Evolutionary conservation across 2,113 vertebrate genomes (phyloP).

Genomic region (Entelurus aequoreus): DNA sequence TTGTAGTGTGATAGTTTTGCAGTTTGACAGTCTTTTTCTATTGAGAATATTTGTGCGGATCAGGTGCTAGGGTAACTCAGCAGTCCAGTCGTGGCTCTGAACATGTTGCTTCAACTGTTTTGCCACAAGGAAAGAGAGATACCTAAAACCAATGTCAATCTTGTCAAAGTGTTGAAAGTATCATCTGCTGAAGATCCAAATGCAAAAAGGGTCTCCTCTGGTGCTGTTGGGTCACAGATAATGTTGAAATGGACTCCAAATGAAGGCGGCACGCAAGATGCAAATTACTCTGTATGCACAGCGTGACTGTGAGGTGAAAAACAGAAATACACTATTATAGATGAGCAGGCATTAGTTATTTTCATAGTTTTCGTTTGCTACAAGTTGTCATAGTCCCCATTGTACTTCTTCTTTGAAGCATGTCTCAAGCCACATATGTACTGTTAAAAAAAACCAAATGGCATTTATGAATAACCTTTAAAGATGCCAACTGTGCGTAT

Average conservation of each 20-base stretch:
- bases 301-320: constrained; percentile 94
- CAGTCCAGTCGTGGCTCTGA: constrained; percentile 40
- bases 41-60: constrained; percentile 70
- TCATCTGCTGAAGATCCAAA: constrained; percentile 72
- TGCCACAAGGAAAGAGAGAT: constrained; percentile 65
- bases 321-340: constrained; percentile 67
- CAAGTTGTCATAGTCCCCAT: constrained; percentile 6
- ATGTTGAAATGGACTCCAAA: constrained; percentile 66
- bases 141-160: constrained; percentile 79
- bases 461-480: too few relatives aligned
- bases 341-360: constrained; percentile 29
- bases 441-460: too few relatives aligned
- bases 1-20: constrained; percentile 14
- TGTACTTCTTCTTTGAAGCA: background rate
- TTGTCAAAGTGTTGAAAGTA: constrained; percentile 73
- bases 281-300: constrained; percentile 85
- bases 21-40: constrained; percentile 32
- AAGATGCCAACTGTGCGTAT: too few relatives aligned
- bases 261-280: constrained; percentile 63
- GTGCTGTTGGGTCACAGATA: constrained; percentile 75
- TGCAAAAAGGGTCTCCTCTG: constrained; percentile 74
- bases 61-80: constrained; percentile 43
- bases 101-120: constrained; percentile 21
- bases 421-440: background rate
- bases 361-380: constrained; percentile 14